Base-by-base conservation (phyloP, 2,797 vertebrate genomes). In the Intellagama lesueurii region DNA sequence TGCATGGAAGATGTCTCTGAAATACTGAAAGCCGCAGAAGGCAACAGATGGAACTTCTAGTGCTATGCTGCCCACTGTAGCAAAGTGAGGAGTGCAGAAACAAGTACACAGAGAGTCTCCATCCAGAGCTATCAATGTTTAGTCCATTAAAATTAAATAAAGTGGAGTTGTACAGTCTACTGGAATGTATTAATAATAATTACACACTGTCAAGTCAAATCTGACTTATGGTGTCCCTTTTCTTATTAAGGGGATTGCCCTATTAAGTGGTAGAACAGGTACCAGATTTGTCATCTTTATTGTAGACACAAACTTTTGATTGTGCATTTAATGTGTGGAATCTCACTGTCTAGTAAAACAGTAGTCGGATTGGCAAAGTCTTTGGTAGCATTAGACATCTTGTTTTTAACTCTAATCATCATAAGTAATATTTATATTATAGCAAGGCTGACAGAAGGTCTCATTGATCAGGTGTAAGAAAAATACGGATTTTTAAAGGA, bases 321-420 rank as follows among this genome's bases (percentile, higher is more conserved):
- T 32, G 47, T 49, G 28, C 52, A 30, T 52, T 80, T 72, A 80
- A 17, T 14, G 26, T 28, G 11, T 5, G 49, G 11, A 60, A 85
- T 75, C 56, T 56, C 22, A 47, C n/a, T n/a, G 89, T 77, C 32
- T 87, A 88, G 90, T 47, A 94, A 86, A 92, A 35, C 44, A 90
- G 89, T 93, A 94, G 85, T 94, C 89, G 89, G 90, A 90, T 94
- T 91, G 24, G 14, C 22, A 87, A 94, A 93, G 91, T 90, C 89
- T 91, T 93, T 91, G 87, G 92, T 93, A 94, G 86, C 92, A 92
- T 90, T 93, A 89, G 81, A 26, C 44, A 28, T 30, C 17, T 9
- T 44, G 44, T 91, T 89, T 95, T 91, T 90, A 28, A 72, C 28
- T 56, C 12, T 81, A 30, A 22, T 81, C 35, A 81, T 81, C 52